A percentile compares a stretch with the other conserved stretches of the same genome.
These are phyloP conservation scores for Nephotettix cincticeps DNA, from an alignment of 1,140 invertebrate species.

Conservation along the genomic window DNA sequence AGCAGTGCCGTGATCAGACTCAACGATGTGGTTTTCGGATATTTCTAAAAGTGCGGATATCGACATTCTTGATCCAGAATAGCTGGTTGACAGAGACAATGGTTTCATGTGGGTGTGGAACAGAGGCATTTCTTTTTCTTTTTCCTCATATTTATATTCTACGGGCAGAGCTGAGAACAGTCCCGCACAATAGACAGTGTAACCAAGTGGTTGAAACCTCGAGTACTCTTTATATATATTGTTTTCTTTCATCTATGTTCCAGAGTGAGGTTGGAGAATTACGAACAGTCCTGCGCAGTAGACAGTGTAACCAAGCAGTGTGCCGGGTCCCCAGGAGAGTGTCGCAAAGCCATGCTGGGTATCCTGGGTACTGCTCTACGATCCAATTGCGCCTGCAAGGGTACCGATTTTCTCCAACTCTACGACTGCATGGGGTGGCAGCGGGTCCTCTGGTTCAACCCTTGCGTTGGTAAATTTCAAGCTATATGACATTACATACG, in stretches of 20 bases:
- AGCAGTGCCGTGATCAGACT: too few species aligned
- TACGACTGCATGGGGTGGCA: constrained; percentile 89
- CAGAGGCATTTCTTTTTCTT: too few species aligned
- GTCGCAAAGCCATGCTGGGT: constrained; percentile 77
- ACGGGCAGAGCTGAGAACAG: constrained; percentile 84
- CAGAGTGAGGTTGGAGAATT: constrained; percentile 77
- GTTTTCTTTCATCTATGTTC: constrained; percentile 16
- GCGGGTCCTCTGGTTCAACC: constrained; percentile 85
- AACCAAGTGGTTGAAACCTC: constrained; percentile 84
- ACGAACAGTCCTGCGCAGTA: constrained; percentile 87
- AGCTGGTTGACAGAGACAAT: too few species aligned
- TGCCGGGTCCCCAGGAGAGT: constrained; percentile 77
- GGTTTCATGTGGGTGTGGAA: too few species aligned
- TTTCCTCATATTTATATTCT: constrained; percentile 29
- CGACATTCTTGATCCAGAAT: too few species aligned
- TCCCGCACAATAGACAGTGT: constrained; percentile 86
- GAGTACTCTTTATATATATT: too few species aligned
- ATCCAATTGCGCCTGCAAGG: constrained; percentile 81
- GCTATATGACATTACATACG: too few species aligned
- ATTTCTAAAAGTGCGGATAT: too few species aligned
- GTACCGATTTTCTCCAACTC: constrained; percentile 74
- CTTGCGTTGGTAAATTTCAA: constrained; percentile 78
- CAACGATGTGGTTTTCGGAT: too few species aligned
- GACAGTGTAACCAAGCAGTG: constrained; percentile 86
- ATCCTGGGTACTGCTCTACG: constrained; percentile 83